Evolutionary conservation across 2,888 invertebrate species (phyloP).

Genomic region (Pterostichus niger): DNA sequence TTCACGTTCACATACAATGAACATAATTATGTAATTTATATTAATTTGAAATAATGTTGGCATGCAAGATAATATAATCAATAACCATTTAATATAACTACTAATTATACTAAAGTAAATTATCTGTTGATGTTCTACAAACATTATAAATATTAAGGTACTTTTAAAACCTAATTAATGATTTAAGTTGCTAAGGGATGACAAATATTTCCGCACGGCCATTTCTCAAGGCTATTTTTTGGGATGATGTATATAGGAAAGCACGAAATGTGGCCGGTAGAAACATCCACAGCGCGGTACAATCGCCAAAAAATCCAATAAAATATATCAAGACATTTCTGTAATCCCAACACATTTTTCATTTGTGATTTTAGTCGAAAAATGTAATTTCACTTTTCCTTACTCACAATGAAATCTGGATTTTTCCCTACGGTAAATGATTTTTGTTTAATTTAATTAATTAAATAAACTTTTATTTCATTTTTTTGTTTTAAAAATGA

Average conservation of each 20-base stretch:
- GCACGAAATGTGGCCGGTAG: conserved; percentile 13
- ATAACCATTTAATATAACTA: too few relatives aligned
- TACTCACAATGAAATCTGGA: not conserved
- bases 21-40: too few relatives aligned
- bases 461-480: too few relatives aligned
- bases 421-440: not conserved
- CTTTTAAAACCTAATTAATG: too few relatives aligned
- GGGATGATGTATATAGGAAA: conserved; percentile 34
- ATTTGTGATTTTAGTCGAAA: conserved; percentile 56
- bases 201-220: not conserved
- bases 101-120: too few relatives aligned
- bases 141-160: too few relatives aligned
- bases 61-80: too few relatives aligned
- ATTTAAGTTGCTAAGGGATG: too few relatives aligned
- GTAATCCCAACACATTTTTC: conserved; percentile 47
- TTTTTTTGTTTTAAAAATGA: too few relatives aligned
- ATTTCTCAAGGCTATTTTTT: conserved; percentile 6
- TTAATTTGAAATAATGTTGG: too few relatives aligned
- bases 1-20: too few relatives aligned
- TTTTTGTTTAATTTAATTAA: not conserved
- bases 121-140: too few relatives aligned
- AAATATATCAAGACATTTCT: conserved; percentile 46
- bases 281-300: conserved; percentile 10
- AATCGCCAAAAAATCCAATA: conserved; percentile 33
- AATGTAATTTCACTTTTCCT: conserved; percentile 53